These are phyloP conservation scores for Dryas iulia DNA, from an alignment of 1,140 invertebrate genomes.

Conservation along the genomic window DNA sequence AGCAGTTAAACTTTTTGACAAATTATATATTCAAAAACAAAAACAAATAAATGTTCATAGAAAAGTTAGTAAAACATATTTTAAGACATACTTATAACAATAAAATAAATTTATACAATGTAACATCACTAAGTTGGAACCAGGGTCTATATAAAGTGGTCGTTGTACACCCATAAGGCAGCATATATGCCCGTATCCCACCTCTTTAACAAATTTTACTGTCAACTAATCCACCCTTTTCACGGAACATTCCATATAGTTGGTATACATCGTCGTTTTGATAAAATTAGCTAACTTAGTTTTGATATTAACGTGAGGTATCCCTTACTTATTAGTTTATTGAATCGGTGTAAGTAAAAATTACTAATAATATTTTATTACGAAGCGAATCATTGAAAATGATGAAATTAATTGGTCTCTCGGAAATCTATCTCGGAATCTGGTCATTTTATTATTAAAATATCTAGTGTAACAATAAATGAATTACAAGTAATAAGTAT, in stretches of 20 bases:
- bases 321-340: no score
- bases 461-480: no score
- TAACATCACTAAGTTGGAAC: background rate
- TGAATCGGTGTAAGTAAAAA: no score
- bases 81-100: background rate
- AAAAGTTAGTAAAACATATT: background rate
- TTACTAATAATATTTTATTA: no score
- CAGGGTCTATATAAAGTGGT: conserved; percentile 46
- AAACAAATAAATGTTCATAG: background rate
- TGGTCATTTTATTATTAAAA: no score
- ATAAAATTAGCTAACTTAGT: background rate
- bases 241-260: conserved; percentile 45
- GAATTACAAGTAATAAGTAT: no score
- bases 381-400: no score
- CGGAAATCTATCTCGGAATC: no score
- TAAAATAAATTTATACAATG: background rate
- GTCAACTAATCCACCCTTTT: conserved; percentile 69
- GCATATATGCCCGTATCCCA: conserved; percentile 48
- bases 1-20: no score
- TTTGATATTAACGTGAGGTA: no score
- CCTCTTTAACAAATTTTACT: conserved; percentile 76
- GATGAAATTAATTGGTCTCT: no score
- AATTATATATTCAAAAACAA: background rate
- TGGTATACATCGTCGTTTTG: conserved; percentile 20
- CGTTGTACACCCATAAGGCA: conserved; percentile 47